phyloP scores from a whole-genome alignment of 2,113 vertebrate genomes.

The Trochalopteron elliotii region DNA sequence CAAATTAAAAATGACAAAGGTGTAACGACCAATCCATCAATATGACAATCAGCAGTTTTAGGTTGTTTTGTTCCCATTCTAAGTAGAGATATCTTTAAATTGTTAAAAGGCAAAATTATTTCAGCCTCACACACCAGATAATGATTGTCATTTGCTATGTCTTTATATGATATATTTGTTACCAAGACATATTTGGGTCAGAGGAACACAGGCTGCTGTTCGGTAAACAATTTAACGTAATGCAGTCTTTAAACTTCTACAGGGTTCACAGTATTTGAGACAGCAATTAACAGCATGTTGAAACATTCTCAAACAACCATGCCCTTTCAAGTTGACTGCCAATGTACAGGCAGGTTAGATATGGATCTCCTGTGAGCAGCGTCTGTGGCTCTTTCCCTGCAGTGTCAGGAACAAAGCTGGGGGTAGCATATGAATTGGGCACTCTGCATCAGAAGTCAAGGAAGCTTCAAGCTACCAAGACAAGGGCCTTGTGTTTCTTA shows the following conservation, averaged over 20 bases:
- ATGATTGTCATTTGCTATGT: slow-evolving; percentile 62
- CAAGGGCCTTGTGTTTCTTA: background rate
- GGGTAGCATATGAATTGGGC: background rate
- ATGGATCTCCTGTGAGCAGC: background rate
- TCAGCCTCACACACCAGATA: slow-evolving; percentile 5
- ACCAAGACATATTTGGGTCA: slow-evolving; percentile 66
- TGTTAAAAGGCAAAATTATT: slow-evolving; percentile 26
- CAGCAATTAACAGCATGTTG: background rate
- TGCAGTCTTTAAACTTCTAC: slow-evolving; percentile 13
- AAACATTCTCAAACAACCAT: background rate
- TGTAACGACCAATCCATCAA: background rate
- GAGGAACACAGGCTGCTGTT: slow-evolving; percentile 40
- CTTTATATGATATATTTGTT: slow-evolving; percentile 27
- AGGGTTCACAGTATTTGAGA: background rate
- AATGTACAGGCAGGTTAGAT: background rate
- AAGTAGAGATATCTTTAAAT: background rate
- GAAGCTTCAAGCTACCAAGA: background rate
- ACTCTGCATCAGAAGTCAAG: background rate
- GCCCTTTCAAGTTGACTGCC: background rate
- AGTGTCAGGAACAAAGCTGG: background rate
- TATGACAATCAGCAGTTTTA: slow-evolving; percentile 35
- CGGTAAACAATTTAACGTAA: slow-evolving; percentile 31
- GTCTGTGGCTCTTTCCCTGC: background rate
- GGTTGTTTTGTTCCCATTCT: background rate
- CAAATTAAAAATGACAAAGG: slow-evolving; percentile 16